phyloP scores from a whole-genome alignment of 2,888 invertebrate genomes.

The Gisinianus flammeolus region DNA sequence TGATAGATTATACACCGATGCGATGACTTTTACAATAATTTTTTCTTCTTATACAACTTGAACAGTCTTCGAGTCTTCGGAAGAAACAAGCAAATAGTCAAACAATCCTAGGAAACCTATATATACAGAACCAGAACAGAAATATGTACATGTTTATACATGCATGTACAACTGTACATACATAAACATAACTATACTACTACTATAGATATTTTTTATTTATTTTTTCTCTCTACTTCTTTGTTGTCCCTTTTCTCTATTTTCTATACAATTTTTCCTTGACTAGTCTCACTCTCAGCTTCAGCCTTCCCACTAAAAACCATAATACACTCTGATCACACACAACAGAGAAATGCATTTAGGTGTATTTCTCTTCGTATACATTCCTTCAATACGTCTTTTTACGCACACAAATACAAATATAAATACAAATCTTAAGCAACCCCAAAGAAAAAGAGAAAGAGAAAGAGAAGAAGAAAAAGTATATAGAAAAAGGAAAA shows the following conservation, averaged over 20 bases:
- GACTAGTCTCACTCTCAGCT: too few relatives aligned
- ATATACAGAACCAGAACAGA: background rate
- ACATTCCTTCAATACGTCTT: constrained; percentile 13
- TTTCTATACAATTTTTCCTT: background rate
- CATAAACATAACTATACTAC: background rate
- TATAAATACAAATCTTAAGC: constrained; percentile 7
- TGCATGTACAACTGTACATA: background rate
- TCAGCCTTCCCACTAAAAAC: too few relatives aligned
- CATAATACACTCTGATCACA: constrained; percentile 4
- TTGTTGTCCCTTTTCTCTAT: constrained; percentile 27
- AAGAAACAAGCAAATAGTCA: background rate
- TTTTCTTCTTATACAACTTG: constrained; percentile 15
- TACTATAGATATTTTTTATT: background rate
- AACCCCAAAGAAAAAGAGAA: background rate
- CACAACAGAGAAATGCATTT: constrained; percentile 6
- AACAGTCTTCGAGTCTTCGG: background rate
- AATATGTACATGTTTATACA: background rate
- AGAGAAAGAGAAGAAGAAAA: background rate
- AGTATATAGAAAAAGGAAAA: background rate
- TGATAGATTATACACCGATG: constrained; percentile 38
- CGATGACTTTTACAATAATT: constrained; percentile 39
- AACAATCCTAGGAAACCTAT: background rate
- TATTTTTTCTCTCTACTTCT: constrained; percentile 11
- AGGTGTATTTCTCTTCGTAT: too few relatives aligned
- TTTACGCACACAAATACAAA: constrained; percentile 27